phyloP scores from a whole-genome alignment of 2,888 invertebrate genomes.

The Cryptosula pallasiana region DNA sequence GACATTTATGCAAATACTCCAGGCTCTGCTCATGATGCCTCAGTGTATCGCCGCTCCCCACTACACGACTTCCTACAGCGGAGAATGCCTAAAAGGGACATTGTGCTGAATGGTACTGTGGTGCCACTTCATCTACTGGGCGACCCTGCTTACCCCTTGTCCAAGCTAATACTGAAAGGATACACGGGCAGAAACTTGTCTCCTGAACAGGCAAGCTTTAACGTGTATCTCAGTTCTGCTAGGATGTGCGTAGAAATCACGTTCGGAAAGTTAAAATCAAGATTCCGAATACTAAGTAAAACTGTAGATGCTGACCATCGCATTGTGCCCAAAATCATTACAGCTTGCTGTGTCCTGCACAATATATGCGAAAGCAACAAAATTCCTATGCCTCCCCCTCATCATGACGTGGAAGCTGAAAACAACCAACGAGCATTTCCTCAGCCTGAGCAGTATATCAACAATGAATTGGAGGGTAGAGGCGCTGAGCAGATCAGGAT shows the following conservation, averaged over 20 bases:
- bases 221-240: background rate
- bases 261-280: background rate
- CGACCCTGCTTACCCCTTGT: background rate
- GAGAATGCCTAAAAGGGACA: background rate
- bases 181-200: background rate
- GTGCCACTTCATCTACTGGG: background rate
- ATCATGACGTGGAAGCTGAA: background rate
- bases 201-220: background rate
- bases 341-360: background rate
- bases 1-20: background rate
- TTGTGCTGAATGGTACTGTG: background rate
- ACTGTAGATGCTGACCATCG: background rate
- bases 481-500: too few species aligned
- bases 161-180: background rate
- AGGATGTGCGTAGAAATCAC: constrained; percentile 5
- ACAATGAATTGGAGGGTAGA: too few species aligned
- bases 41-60: background rate
- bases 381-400: background rate
- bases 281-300: too few species aligned
- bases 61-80: background rate
- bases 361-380: background rate
- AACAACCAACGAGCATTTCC: too few species aligned
- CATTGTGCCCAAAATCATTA: background rate
- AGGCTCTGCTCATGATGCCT: background rate
- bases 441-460: too few species aligned